phyloP scores from a whole-genome alignment of 2,888 invertebrate species.

The Achlya flavicornis region DNA sequence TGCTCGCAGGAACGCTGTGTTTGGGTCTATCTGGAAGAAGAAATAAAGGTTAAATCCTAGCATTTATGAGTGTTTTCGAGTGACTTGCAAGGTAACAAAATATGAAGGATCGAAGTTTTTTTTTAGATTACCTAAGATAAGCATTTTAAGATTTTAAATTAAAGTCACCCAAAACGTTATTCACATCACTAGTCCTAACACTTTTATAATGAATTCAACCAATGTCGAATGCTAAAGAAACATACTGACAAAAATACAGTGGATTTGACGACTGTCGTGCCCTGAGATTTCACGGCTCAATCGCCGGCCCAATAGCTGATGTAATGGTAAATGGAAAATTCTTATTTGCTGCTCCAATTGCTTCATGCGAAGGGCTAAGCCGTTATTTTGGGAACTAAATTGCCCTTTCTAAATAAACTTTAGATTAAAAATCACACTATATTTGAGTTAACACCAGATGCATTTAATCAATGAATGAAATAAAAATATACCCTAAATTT shows the following conservation, averaged over 20 bases:
- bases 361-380: constrained; percentile 14
- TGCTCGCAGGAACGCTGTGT: constrained; percentile 98
- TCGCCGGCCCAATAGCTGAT: constrained; percentile 32
- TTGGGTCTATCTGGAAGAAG: constrained; percentile 93
- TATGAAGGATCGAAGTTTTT: too few relatives aligned
- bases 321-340: constrained; percentile 25
- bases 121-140: too few relatives aligned
- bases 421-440: background rate
- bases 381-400: background rate
- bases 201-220: background rate
- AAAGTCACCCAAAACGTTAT: background rate
- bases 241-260: background rate
- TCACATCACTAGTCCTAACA: background rate
- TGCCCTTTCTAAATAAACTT: background rate
- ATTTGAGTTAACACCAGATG: too few relatives aligned
- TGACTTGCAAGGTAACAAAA: constrained; percentile 1
- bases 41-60: constrained; percentile 19
- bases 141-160: too few relatives aligned
- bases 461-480: too few relatives aligned
- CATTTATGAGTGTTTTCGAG: background rate
- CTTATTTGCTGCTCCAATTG: constrained; percentile 31
- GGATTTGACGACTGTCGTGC: constrained; percentile 36
- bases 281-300: constrained; percentile 45
- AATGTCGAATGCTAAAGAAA: background rate
- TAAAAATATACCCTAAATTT: too few relatives aligned